Percentiles rank a stretch among this genome's conserved stretches.
phyloP scores from a whole-genome alignment of 1,140 invertebrate genomes.

The Lethrus apterus region DNA sequence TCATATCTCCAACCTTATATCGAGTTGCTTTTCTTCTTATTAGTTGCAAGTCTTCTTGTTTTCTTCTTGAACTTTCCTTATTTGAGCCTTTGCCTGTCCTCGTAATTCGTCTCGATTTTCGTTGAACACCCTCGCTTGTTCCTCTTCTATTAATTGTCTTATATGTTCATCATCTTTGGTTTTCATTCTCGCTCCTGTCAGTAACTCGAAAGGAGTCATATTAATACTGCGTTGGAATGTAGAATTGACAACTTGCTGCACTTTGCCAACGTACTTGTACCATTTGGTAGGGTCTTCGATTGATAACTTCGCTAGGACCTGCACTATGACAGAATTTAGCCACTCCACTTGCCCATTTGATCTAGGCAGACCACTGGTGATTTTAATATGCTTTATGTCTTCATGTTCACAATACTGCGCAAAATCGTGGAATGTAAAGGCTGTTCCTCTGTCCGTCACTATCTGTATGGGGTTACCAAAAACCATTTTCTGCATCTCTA shows the following conservation, averaged over 20 bases:
- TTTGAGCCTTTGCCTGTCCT: no score
- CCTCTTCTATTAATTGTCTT: no score
- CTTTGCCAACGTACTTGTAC: constrained; percentile 25
- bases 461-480: no score
- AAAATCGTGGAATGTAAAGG: constrained; percentile 30
- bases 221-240: constrained; percentile 32
- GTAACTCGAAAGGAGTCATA: constrained; percentile 33
- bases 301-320: constrained; percentile 31
- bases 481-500: no score
- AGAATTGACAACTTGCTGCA: constrained; percentile 33
- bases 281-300: constrained; percentile 25
- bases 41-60: no score
- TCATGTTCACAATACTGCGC: no score
- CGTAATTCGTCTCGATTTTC: no score
- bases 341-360: constrained; percentile 38
- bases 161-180: no score
- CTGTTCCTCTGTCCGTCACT: constrained; percentile 33
- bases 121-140: no score
- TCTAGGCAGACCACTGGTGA: constrained; percentile 32
- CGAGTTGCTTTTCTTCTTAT: no score
- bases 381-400: constrained; percentile 21
- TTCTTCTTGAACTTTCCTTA: no score
- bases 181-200: constrained; percentile 30
- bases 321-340: constrained; percentile 29
- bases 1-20: no score